A percentile compares a stretch with the other conserved stretches of the same genome.
These are phyloP conservation scores for Seira sanloemensis DNA, from an alignment of 2,888 invertebrate species.

Conservation along the genomic window DNA sequence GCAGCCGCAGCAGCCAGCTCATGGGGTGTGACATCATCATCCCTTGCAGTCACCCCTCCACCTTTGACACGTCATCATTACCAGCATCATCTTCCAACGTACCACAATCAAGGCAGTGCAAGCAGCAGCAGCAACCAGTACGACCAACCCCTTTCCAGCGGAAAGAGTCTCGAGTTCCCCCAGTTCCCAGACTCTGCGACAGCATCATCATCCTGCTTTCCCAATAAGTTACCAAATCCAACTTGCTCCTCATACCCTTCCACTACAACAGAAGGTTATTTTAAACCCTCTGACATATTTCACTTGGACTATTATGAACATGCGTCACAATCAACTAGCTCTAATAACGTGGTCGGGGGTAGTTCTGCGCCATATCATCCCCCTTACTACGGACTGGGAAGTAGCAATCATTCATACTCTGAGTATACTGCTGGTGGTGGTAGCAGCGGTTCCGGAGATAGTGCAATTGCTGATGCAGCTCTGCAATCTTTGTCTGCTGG, in stretches of 20 bases:
- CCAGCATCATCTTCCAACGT: constrained; percentile 32
- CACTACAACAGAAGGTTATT: constrained; percentile 50
- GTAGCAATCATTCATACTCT: constrained; percentile 22
- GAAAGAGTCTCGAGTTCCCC: constrained; percentile 45
- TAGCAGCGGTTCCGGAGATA: constrained; percentile 18
- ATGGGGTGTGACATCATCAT: constrained; percentile 43
- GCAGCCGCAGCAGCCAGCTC: constrained; percentile 36
- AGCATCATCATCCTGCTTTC: constrained; percentile 17
- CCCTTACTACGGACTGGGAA: constrained; percentile 40
- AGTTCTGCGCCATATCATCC: constrained; percentile 25
- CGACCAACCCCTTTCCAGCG: constrained; percentile 24
- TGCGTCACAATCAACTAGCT: constrained; percentile 24
- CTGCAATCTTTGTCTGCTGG: constrained; percentile 40
- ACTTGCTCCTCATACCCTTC: constrained; percentile 23
- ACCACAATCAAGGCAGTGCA: constrained; percentile 29
- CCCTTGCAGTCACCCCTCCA: constrained; percentile 35
- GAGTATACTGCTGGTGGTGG: constrained; percentile 33
- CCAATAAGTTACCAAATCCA: constrained; percentile 29
- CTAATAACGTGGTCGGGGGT: constrained; percentile 6
- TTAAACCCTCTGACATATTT: constrained; percentile 71
- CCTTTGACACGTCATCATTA: constrained; percentile 45
- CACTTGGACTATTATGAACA: constrained; percentile 66
- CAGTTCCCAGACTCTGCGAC: constrained; percentile 34
- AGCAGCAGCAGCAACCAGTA: constrained; percentile 16
- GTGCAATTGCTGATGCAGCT: constrained; percentile 31